These are phyloP conservation scores for Pelvicachromis taeniatus DNA, from an alignment of 2,113 vertebrate genomes.

Conservation along the genomic window DNA sequence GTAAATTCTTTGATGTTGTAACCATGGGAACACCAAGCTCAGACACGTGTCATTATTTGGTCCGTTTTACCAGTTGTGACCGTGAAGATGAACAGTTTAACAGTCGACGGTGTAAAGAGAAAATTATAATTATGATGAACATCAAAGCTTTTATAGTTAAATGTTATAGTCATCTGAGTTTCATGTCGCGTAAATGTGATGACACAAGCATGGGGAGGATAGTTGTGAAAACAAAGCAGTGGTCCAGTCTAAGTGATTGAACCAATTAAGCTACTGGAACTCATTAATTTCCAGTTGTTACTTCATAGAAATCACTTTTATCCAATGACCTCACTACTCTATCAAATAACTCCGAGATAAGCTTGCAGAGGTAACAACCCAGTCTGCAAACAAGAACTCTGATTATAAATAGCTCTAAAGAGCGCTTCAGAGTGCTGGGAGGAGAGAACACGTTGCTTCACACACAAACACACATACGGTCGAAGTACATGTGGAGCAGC, in stretches of 20 bases:
- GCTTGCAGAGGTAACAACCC: conserved; percentile 31
- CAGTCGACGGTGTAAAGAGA: accelerated
- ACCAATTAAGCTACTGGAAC: conserved; percentile 27
- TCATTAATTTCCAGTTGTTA: conserved; percentile 1
- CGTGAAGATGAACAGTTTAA: not conserved
- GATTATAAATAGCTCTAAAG: conserved; percentile 60
- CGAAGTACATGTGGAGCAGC: conserved; percentile 13
- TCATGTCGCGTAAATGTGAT: not conserved
- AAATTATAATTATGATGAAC: not conserved
- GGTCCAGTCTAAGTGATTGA: not conserved
- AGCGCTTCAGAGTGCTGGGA: conserved; percentile 44
- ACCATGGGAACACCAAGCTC: not conserved
- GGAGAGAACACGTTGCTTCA: conserved; percentile 37
- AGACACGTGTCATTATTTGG: not conserved
- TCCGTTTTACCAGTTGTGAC: not conserved
- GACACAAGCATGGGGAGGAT: not conserved
- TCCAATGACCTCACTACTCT: conserved; percentile 40
- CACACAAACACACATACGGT: not conserved
- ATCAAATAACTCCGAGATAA: conserved; percentile 56
- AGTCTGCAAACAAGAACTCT: conserved; percentile 42
- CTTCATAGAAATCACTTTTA: conserved; percentile 19
- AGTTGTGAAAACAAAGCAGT: not conserved
- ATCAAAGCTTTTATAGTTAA: not conserved
- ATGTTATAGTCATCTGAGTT: no score
- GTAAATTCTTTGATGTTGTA: not conserved